Base-by-base conservation (phyloP, 2,113 vertebrate species). In the Regulus satrapa region DNA sequence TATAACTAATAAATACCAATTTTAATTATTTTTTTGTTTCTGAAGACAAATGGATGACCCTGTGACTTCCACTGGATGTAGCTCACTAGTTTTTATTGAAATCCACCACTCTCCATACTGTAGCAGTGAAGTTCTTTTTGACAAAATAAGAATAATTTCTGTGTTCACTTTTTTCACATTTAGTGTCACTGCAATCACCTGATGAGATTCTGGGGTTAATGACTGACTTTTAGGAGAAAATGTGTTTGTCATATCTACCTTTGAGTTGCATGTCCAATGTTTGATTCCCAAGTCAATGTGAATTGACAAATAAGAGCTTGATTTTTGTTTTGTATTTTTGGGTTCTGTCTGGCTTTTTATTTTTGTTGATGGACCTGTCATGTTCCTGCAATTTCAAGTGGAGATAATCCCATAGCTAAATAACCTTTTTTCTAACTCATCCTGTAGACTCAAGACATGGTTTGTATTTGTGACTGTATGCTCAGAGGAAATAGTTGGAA, bases 371-470 rank as follows among this genome's bases (percentile, higher is more conserved):
- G 19, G 17, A 63, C 9, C 26, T 67, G n/a, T 56, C 12, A 6
- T 17, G 9, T 87, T 88, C 25, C 52, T 54, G 32, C 43, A 29
- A 51, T 51, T 28, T 56, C 41, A 61, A 51, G 21, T n/a, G 41
- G 19, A 46, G 10, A 41, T 62, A n/a, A 71, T n/a, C 9, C n/a
- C 10, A 9, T 72, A n/a, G 41, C 14, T 93, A 48, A 88, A 48
- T 55, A 52, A 62, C 5, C 14, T 67, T 56, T 51, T 51, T 88
- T 51, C 19, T 56, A 34, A 17, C 5, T 56, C 26, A 48, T 48
- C 14, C 13, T 23, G 5, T 5, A 46, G 19, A 66, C 46, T 0
- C 1, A 46, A 76, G 32, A 34, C 1, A 32, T 38, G 17, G 18
- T 38, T 89, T 54, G 4, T 38, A 12, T 75, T 75, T 85, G 31